Evolutionary conservation across 2,113 vertebrate species (phyloP), one percentile per base, ranked within the genome.

Genomic region (Saccopteryx bilineata): DNA sequence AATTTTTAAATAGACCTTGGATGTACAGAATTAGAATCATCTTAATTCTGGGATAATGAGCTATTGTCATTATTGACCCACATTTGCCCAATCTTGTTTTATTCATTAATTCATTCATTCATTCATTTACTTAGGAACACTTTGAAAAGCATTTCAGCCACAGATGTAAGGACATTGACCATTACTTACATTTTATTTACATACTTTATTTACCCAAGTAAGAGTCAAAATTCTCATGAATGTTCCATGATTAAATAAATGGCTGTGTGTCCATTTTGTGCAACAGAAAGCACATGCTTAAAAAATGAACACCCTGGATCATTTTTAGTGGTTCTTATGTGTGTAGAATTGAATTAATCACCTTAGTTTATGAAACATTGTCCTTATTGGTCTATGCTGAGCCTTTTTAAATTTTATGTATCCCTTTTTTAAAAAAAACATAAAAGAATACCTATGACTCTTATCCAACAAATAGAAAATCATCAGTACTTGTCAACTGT

Each of bases 41-140:
- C 31, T 33, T n/a, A 90, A 88, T 58, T 65, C 71, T 15, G 48
- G 46, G 58, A 39, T 24, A 18, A 87, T 26, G 33, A 75, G 39
- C 39, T 18, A 33, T 3, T 14, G 48, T 33, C 6, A 4, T 9
- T 68, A 58, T n/a, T 0, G 0, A 18, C 31, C 31, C 12, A 9
- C 1, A 5, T 11, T 17, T 65, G n/a, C 39, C 5, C 21, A 72
- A 23, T 80, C 66, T 60, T 13, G 0, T 52, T 61, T 82, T 61
- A n/a, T 31, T 83, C 10, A 28, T 11, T 63, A 14, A 28, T 11
- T 82, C 50, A 79, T 61, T 83, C 63, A 39, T 12, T 60, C 39
- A 58, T 33, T 69, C 26, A 61, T 11, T 80, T 54, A 58, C 17
- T 76, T 28, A 78, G 28, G 14, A 65, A 80, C 2, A 83, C 7